Evolutionary conservation across 2,888 invertebrate genomes (phyloP).

Genomic region (Cephalotes varians): DNA sequence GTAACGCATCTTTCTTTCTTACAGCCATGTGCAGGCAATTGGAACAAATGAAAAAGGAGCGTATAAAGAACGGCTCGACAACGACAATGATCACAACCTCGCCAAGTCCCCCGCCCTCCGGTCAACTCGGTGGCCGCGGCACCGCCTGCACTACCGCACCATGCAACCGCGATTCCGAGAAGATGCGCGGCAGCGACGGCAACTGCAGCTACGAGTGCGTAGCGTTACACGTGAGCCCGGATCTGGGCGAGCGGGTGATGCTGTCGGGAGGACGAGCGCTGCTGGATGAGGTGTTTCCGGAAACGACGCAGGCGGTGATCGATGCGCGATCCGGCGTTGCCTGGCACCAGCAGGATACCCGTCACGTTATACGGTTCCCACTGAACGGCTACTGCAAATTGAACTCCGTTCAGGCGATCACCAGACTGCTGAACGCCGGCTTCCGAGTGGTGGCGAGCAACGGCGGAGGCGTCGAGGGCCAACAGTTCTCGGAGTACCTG

Average conservation of each 20-base stretch:
- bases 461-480: conserved; percentile 95
- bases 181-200: conserved; percentile 65
- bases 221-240: conserved; percentile 93
- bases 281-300: conserved; percentile 92
- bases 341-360: conserved; percentile 93
- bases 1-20: conserved; percentile 73
- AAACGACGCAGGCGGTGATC: conserved; percentile 92
- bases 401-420: conserved; percentile 95
- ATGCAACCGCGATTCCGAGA: conserved; percentile 68
- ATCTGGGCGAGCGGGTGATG: conserved; percentile 93
- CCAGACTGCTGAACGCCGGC: conserved; percentile 92
- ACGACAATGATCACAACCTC: conserved; percentile 72
- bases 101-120: conserved; percentile 83
- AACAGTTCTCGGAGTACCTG: conserved; percentile 96
- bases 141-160: conserved; percentile 67
- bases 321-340: conserved; percentile 92
- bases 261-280: conserved; percentile 92
- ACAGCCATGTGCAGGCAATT: conserved; percentile 91
- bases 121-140: conserved; percentile 78
- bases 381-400: conserved; percentile 96
- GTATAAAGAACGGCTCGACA: conserved; percentile 87
- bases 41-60: conserved; percentile 91
- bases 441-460: conserved; percentile 94
- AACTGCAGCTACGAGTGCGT: conserved; percentile 90
- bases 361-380: conserved; percentile 94